Conservation (phyloP, 2,113 vertebrate species). For the Rhinopithecus roxellana region DNA sequence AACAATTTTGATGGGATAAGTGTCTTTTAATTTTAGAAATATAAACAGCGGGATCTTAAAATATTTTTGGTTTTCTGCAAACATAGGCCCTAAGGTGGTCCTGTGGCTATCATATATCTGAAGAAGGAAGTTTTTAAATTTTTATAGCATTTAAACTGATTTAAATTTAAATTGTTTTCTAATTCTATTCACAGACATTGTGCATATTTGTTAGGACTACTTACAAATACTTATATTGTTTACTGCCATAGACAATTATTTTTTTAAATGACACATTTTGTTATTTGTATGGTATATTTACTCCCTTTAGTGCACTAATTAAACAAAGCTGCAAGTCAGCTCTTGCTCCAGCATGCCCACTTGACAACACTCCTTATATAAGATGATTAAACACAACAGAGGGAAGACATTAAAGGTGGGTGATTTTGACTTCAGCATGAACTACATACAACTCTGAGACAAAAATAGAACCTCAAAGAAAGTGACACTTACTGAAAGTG, state of each 20-base stretch:
- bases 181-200: background rate
- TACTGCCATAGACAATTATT: background rate
- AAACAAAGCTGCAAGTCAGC: background rate
- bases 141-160: background rate
- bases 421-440: background rate
- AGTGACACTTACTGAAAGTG: slow-evolving; percentile 86
- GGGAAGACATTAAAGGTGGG: background rate
- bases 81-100: background rate
- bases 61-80: background rate
- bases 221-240: background rate
- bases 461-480: slow-evolving; percentile 50
- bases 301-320: background rate
- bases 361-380: too few relatives aligned
- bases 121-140: background rate
- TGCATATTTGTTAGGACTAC: background rate
- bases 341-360: background rate
- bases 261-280: slow-evolving; percentile 18
- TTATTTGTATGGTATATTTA: background rate
- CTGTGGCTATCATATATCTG: background rate
- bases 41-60: background rate
- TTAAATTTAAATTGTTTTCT: background rate
- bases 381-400: too few relatives aligned
- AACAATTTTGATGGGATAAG: background rate
- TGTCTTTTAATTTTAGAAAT: background rate
- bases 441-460: slow-evolving; percentile 16